Conservation (phyloP, 2,113 vertebrate genomes). For the Odocoileus hemionus region DNA sequence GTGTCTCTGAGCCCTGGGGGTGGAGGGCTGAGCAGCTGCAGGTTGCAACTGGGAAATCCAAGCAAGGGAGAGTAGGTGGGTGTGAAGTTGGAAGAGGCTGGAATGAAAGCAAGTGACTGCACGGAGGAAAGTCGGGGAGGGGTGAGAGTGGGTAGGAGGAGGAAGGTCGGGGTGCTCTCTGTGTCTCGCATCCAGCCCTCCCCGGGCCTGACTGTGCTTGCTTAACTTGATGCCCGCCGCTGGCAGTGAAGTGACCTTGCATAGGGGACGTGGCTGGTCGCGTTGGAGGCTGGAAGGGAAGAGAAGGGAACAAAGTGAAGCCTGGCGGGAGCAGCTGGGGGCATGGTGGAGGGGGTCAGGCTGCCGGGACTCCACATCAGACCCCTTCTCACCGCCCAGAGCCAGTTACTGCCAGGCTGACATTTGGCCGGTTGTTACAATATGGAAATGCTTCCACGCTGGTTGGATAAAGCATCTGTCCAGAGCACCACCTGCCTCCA, state of each 20-base stretch:
- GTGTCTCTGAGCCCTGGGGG: conserved; percentile 62
- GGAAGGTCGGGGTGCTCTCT: background rate
- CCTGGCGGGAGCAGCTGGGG: background rate
- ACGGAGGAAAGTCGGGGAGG: background rate
- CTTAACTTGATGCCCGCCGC: background rate
- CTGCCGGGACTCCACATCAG: background rate
- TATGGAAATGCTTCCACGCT: background rate
- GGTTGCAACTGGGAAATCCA: conserved; percentile 69
- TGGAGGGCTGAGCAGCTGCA: conserved; percentile 66
- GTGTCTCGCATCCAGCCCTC: background rate
- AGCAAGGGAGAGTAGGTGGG: conserved; percentile 58
- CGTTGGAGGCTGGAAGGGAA: background rate
- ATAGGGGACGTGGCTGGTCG: background rate
- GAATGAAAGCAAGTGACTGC: background rate
- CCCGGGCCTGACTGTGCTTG: background rate
- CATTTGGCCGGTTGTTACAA: background rate
- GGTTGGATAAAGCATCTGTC: background rate
- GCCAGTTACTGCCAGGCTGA: background rate
- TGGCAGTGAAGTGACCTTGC: conserved; percentile 40
- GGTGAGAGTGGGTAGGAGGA: background rate
- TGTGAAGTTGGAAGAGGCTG: conserved; percentile 33
- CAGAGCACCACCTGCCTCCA: background rate
- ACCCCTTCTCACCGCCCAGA: background rate
- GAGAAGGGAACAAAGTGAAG: background rate
- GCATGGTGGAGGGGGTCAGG: background rate